Evolutionary conservation across 1,140 invertebrate genomes (phyloP).

Genomic region (Leptinotarsa lineolata): DNA sequence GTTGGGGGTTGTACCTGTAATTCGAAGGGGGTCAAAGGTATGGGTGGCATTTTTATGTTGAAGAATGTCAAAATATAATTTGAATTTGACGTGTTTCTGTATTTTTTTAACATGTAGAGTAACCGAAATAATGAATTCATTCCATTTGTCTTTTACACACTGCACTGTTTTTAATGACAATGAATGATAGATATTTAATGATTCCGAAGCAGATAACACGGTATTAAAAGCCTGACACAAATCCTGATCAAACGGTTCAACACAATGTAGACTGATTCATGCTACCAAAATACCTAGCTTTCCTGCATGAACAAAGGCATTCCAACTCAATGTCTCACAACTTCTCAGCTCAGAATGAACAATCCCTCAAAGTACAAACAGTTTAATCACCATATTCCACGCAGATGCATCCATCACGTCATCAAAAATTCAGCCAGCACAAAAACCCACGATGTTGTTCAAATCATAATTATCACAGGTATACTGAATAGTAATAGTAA

Average conservation of each 20-base stretch:
- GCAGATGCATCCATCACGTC: conserved; percentile 13
- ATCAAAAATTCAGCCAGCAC: conserved; percentile 17
- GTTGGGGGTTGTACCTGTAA: no score
- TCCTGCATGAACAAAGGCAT: neutral
- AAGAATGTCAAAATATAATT: no score
- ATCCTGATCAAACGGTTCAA: neutral
- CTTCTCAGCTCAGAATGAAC: neutral
- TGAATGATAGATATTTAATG: neutral
- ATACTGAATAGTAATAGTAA: conserved; percentile 19
- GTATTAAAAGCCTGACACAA: neutral
- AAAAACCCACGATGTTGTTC: conserved; percentile 25
- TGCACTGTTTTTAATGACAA: neutral
- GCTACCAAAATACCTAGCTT: neutral
- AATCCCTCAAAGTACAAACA: neutral
- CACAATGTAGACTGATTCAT: neutral
- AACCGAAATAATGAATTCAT: no score
- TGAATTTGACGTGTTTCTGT: no score
- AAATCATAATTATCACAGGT: conserved; percentile 24
- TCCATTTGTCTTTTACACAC: no score
- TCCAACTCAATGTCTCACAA: neutral
- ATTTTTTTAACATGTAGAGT: no score
- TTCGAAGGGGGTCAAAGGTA: no score
- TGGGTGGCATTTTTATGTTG: no score
- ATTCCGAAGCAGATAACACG: neutral
- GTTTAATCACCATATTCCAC: conserved; percentile 12